Conservation (phyloP, 2,113 vertebrate species). For the Silurus asotus region DNA sequence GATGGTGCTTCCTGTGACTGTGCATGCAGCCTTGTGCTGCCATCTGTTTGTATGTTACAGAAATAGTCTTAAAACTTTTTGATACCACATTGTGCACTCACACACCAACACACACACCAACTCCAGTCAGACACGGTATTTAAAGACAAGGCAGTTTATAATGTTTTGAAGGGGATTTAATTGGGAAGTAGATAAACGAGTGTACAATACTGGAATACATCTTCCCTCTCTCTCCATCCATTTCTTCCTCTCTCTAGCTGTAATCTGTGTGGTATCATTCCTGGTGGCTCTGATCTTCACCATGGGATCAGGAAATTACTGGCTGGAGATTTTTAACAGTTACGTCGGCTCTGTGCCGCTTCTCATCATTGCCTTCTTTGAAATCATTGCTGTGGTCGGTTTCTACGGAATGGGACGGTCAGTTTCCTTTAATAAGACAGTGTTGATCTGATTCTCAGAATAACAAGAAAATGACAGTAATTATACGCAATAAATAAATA, state of each 20-base stretch:
- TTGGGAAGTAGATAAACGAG: neutral
- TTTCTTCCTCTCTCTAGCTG: slow-evolving; percentile 59
- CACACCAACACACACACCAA: neutral
- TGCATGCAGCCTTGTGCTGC: too few species aligned
- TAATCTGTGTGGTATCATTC: slow-evolving; percentile 74
- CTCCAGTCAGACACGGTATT: neutral
- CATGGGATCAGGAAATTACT: slow-evolving; percentile 86
- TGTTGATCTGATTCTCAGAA: neutral
- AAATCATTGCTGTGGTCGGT: slow-evolving; percentile 74
- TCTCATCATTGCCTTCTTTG: slow-evolving; percentile 82
- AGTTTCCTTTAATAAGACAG: neutral
- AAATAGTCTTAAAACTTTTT: too few species aligned
- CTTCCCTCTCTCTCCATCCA: neutral
- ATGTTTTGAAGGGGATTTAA: neutral
- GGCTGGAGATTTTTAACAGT: slow-evolving; percentile 88
- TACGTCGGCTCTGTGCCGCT: slow-evolving; percentile 81
- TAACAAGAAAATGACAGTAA: too few species aligned
- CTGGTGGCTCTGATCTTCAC: slow-evolving; percentile 78
- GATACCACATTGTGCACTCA: neutral
- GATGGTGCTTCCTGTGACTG: too few species aligned
- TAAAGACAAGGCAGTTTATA: neutral
- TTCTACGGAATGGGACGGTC: slow-evolving; percentile 83
- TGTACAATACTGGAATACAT: neutral
- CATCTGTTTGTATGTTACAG: too few species aligned
- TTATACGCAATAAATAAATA: too few species aligned